Percentiles rank a stretch among this genome's conserved stretches.
Evolutionary conservation across 2,888 invertebrate species (phyloP).

Genomic region (Alcis repandata): DNA sequence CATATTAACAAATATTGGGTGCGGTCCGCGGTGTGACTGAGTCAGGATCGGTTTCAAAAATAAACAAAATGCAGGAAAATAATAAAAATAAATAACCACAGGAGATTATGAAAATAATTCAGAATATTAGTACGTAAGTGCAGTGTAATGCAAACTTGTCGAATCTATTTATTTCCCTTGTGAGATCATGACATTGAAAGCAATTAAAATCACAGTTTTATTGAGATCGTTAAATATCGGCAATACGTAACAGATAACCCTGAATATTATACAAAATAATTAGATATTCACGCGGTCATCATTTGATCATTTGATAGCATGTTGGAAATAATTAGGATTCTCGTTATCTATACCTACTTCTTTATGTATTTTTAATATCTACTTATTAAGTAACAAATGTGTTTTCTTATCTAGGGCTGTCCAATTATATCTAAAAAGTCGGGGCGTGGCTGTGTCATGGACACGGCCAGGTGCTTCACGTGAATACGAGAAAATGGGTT

Average conservation of each 20-base stretch:
- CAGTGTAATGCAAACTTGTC: too few relatives aligned
- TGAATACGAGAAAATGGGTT: too few relatives aligned
- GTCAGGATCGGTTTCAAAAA: slow-evolving; percentile 6
- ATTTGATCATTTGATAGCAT: background rate
- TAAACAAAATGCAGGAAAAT: too few relatives aligned
- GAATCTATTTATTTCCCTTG: too few relatives aligned
- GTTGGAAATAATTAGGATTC: background rate
- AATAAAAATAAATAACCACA: too few relatives aligned
- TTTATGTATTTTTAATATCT: slow-evolving; percentile 1
- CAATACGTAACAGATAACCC: background rate
- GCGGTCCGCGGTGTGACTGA: background rate
- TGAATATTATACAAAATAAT: background rate
- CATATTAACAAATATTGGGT: background rate
- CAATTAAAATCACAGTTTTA: background rate
- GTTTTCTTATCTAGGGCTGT: background rate
- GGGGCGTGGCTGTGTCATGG: too few relatives aligned
- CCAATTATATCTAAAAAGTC: background rate
- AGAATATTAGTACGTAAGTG: too few relatives aligned
- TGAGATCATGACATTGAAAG: background rate
- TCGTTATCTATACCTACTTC: background rate
- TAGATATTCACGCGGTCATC: background rate
- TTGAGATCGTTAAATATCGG: background rate
- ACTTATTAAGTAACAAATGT: slow-evolving; percentile 7
- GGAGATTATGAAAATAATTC: too few relatives aligned
- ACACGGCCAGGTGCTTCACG: too few relatives aligned